Evolutionary conservation across 2,113 vertebrate genomes (phyloP), one percentile per base, ranked within the genome.

Genomic region (Notothenia coriiceps): DNA sequence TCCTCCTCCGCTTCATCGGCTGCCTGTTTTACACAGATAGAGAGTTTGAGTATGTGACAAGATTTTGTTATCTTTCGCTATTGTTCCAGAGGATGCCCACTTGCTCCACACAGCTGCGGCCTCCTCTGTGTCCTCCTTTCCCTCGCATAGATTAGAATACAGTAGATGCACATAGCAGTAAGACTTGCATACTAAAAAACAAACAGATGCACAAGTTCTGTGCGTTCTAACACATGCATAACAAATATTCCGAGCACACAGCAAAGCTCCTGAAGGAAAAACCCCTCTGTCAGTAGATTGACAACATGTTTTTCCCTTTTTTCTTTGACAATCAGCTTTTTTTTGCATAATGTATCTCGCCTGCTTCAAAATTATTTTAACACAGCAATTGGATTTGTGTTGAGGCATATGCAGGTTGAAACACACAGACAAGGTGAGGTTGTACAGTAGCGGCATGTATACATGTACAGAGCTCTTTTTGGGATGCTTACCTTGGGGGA

Each of bases 1-100:
- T 88, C 82, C 82, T 84, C 84, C 86, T 88, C 82, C 66, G 80
- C 85, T 79, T 86, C 47, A 70, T 83, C 88, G 84, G 78, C 87
- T 77, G 84, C 81, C 89, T 80, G 77, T 78, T 82, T 70, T 82
- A 79, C 67, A 71, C 73, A 66, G 52, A 77, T 77, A 84, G 77
- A 87, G 77, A 2, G 25, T 79, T 77, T 87, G 80, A 86, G 84
- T 84, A 80, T 80, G 85, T 85, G 71, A 88, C 79, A 80, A 86
- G 70, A 79, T 89, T 85, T 75, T 66, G 4, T 35, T 35, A 63
- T 89, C 76, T 84, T 78, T 83, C 9, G 68, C 78, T 87, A 0
- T 78, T 77, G 80, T 35, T 79, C 60, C 44, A 0, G 63, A 88
- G 74, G 85, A 71, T 64, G 77, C 61, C 49, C 18, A n/a, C 40